These are phyloP conservation scores for Nycticebus coucang DNA, from an alignment of 2,113 vertebrate species.

Conservation along the genomic window DNA sequence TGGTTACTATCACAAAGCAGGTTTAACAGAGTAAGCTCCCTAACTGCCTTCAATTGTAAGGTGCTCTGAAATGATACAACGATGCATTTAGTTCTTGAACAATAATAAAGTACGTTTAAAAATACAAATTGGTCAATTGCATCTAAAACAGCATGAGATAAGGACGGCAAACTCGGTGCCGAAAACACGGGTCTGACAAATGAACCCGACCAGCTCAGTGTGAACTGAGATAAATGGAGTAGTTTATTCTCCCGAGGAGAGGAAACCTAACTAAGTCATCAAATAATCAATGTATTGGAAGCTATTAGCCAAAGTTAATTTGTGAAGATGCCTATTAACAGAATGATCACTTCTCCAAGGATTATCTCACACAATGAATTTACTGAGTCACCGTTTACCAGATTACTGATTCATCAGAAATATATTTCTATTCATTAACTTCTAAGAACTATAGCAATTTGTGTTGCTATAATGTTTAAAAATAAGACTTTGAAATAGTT, in stretches of 20 bases:
- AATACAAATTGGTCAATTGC: neutral
- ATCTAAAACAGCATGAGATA: neutral
- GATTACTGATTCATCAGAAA: neutral
- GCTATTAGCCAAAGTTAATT: neutral
- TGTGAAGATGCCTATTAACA: neutral
- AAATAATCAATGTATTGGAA: neutral
- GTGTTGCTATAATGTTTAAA: neutral
- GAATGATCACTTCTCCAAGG: neutral
- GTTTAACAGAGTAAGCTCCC: neutral
- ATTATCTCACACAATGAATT: neutral
- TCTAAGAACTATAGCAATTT: neutral
- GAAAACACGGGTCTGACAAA: neutral
- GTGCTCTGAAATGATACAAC: neutral
- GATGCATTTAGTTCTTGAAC: neutral
- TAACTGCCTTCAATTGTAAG: neutral
- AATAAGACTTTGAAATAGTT: neutral
- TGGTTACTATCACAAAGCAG: neutral
- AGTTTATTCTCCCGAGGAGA: neutral
- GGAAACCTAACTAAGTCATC: neutral
- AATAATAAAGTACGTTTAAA: neutral
- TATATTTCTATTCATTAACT: neutral
- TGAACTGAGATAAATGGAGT: neutral
- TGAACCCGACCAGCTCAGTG: fast-evolving
- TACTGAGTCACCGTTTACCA: neutral
- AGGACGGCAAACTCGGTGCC: neutral